These are phyloP conservation scores for Patella ulyssiponensis DNA, from an alignment of 2,888 invertebrate species.

Conservation along the genomic window DNA sequence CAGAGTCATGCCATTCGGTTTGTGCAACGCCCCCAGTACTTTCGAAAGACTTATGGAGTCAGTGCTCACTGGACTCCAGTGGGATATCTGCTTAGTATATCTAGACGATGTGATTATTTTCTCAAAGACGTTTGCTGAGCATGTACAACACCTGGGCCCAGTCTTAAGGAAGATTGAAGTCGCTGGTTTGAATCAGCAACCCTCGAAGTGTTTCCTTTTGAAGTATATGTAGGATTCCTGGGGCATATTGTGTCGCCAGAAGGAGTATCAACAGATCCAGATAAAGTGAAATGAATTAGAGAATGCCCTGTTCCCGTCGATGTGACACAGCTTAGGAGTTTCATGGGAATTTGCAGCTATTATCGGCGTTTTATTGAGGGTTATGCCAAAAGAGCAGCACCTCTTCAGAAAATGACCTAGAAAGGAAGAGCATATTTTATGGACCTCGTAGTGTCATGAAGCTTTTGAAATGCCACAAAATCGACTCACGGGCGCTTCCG, in stretches of 20 bases:
- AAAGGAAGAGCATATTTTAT: too few species aligned
- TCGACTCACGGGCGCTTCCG: too few species aligned
- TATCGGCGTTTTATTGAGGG: too few species aligned
- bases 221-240: slow-evolving; percentile 16
- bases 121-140: slow-evolving; percentile 13
- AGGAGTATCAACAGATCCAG: slow-evolving; percentile 15
- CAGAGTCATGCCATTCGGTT: neutral
- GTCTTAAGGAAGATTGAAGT: slow-evolving; percentile 16
- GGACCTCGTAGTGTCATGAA: too few species aligned
- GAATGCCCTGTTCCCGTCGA: neutral
- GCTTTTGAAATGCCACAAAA: too few species aligned
- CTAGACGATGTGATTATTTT: neutral
- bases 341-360: too few species aligned
- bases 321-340: too few species aligned
- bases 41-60: slow-evolving; percentile 4
- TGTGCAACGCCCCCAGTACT: neutral
- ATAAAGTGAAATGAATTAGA: slow-evolving; percentile 14
- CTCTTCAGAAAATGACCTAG: too few species aligned
- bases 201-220: slow-evolving; percentile 16
- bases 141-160: slow-evolving; percentile 13
- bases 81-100: neutral
- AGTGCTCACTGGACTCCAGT: neutral
- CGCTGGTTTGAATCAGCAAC: slow-evolving; percentile 22
- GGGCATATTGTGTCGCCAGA: slow-evolving; percentile 20
- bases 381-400: too few species aligned